These are phyloP conservation scores for Nemotelus pantherinus DNA, from an alignment of 2,888 invertebrate genomes.

Conservation along the genomic window DNA sequence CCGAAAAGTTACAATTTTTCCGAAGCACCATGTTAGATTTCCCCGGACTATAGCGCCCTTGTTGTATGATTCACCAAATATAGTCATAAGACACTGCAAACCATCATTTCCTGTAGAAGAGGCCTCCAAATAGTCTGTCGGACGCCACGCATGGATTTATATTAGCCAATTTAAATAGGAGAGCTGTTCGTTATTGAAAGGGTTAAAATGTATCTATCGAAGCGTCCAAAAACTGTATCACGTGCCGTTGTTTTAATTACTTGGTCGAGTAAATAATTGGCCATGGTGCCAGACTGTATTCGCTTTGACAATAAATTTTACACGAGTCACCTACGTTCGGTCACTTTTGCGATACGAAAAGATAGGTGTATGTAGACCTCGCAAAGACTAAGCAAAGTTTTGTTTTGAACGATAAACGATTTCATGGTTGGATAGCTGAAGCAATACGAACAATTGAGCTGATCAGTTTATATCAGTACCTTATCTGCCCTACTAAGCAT, in stretches of 20 bases:
- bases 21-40: too few relatives aligned
- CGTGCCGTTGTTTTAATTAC: conserved; percentile 51
- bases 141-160: conserved; percentile 44
- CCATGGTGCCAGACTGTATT: conserved; percentile 38
- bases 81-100: too few relatives aligned
- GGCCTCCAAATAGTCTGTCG: conserved; percentile 11
- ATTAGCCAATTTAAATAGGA: conserved; percentile 42
- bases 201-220: conserved; percentile 46
- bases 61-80: too few relatives aligned
- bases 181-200: conserved; percentile 47
- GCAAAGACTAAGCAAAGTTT: conserved; percentile 1
- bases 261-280: conserved; percentile 51
- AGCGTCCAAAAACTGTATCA: conserved; percentile 49
- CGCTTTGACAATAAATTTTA: conserved; percentile 50
- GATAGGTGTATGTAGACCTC: too few relatives aligned
- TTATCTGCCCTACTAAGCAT: too few relatives aligned
- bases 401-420: too few relatives aligned
- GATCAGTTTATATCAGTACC: too few relatives aligned
- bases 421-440: too few relatives aligned
- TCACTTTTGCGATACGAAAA: conserved; percentile 34
- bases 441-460: too few relatives aligned
- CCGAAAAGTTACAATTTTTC: too few relatives aligned
- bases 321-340: conserved; percentile 47
- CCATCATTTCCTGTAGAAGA: too few relatives aligned
- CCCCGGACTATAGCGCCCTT: too few relatives aligned